Evolutionary conservation across 1,140 invertebrate species (phyloP).

Genomic region (Diorhabda elongata): DNA sequence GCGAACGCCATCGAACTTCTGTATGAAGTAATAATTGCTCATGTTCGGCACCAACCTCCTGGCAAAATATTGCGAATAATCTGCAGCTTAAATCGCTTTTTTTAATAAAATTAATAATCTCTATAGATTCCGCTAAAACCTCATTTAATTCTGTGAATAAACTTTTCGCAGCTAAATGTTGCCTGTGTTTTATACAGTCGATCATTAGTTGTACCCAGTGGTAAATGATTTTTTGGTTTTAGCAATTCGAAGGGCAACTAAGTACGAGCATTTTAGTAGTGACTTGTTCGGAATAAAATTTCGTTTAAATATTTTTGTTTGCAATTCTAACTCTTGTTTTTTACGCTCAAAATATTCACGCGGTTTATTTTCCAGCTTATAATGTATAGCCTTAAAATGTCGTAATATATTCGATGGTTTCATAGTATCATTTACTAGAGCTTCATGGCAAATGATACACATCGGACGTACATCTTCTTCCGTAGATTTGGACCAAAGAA

Average conservation of each 20-base stretch:
- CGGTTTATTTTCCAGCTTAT: neutral
- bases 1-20: too few species aligned
- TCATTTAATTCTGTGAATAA: neutral
- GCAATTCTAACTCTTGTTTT: neutral
- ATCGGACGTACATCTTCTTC: neutral
- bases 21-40: too few species aligned
- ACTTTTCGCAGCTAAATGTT: neutral
- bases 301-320: constrained; percentile 14
- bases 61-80: neutral
- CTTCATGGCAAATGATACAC: neutral
- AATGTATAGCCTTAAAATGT: neutral
- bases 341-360: neutral
- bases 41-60: too few species aligned
- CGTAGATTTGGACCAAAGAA: neutral
- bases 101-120: neutral
- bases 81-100: neutral
- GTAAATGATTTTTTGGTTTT: neutral
- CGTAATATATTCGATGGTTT: neutral
- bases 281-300: neutral
- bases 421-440: neutral
- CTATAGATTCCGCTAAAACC: neutral
- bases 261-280: neutral
- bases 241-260: too few species aligned
- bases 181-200: neutral
- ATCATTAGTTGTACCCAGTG: neutral